These are phyloP conservation scores for Chelon labrosus DNA, from an alignment of 2,797 vertebrate genomes.

Conservation along the genomic window DNA sequence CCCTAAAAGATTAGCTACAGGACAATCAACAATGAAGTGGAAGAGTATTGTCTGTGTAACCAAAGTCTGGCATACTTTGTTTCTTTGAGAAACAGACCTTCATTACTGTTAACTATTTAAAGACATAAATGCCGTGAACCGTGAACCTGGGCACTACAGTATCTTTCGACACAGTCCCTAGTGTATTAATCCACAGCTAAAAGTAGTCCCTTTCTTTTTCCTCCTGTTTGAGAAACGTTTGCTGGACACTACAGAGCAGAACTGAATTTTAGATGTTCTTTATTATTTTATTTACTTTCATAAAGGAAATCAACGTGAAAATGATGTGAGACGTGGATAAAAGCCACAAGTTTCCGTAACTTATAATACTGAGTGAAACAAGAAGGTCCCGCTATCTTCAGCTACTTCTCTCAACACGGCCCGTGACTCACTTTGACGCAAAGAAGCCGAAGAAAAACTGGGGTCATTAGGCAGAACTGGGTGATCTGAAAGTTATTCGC, in stretches of 20 bases:
- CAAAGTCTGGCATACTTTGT: background rate
- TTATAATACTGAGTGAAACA: background rate
- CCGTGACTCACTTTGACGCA: background rate
- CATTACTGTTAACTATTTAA: background rate
- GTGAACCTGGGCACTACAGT: background rate
- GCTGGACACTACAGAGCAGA: background rate
- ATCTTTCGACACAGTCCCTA: background rate
- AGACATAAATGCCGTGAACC: background rate
- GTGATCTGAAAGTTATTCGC: constrained; percentile 30
- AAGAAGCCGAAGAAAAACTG: background rate
- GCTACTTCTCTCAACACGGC: background rate
- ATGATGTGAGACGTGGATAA: background rate
- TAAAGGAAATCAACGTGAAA: no score
- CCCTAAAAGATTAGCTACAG: no score
- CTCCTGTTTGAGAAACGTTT: background rate
- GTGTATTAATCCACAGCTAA: background rate
- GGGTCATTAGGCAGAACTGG: constrained; percentile 17
- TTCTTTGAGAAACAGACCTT: background rate
- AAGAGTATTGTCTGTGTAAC: background rate
- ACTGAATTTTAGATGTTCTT: no score
- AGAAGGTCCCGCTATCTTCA: background rate
- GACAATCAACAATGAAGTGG: background rate
- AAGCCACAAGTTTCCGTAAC: background rate
- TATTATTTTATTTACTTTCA: no score
- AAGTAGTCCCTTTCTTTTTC: background rate